These are phyloP conservation scores for Recurvirostra avosetta DNA, from an alignment of 2,113 vertebrate species.

Conservation along the genomic window DNA sequence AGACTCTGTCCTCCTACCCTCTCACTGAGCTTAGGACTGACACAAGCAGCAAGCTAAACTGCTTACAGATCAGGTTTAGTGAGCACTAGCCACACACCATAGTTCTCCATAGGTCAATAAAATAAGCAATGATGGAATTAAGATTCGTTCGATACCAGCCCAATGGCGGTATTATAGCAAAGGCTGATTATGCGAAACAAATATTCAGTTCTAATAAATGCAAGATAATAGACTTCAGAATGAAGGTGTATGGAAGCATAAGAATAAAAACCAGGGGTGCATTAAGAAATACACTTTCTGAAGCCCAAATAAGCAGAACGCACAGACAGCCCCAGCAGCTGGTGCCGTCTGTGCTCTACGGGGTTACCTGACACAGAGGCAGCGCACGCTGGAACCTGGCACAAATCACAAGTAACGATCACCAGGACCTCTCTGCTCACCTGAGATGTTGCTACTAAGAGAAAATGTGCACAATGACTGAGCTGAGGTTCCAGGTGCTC, in stretches of 20 bases:
- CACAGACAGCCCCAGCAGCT: not conserved
- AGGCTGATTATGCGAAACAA: not conserved
- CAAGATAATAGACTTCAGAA: not conserved
- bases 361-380: not conserved
- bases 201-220: not conserved
- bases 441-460: not conserved
- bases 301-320: not conserved
- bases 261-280: not conserved
- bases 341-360: not conserved
- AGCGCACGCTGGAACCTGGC: not conserved
- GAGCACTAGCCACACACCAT: not conserved
- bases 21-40: not conserved
- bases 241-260: not conserved
- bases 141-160: not conserved
- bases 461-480: not conserved
- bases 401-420: rapidly evolving
- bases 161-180: not conserved
- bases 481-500: not conserved
- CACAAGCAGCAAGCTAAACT: not conserved
- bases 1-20: rapidly evolving
- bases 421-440: not conserved
- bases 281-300: not conserved
- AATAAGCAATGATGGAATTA: not conserved
- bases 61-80: not conserved
- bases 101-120: not conserved